Evolutionary conservation across 2,888 invertebrate species (phyloP).

Genomic region (Nasonovia ribisnigri): DNA sequence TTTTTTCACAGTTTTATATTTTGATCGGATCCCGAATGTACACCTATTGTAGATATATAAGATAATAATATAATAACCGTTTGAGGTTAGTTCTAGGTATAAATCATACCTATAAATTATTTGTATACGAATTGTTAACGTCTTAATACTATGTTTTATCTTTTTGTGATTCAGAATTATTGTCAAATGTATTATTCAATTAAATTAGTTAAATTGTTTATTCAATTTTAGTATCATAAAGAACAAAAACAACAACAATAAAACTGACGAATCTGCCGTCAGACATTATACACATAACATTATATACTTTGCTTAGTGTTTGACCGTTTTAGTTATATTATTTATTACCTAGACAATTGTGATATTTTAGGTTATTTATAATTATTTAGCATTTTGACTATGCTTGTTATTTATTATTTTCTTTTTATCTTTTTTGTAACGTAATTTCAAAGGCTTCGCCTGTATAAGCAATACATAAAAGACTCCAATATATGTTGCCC

Average conservation of each 20-base stretch:
- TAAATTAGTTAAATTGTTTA: background rate
- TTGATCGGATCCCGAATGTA: background rate
- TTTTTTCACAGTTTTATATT: conserved; percentile 25
- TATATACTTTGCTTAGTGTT: conserved; percentile 33
- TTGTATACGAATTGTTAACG: background rate
- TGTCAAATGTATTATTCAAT: conserved; percentile 25
- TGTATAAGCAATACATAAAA: conserved; percentile 42
- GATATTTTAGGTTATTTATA: conserved; percentile 64
- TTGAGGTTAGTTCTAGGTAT: conserved; percentile 51
- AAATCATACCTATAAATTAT: conserved; percentile 5
- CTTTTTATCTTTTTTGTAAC: conserved; percentile 50
- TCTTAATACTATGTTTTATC: conserved; percentile 8
- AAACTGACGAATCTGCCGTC: conserved; percentile 24
- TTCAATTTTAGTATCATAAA: conserved; percentile 7
- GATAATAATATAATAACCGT: background rate
- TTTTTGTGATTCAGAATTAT: conserved; percentile 20
- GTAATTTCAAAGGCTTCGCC: conserved; percentile 64
- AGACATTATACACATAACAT: background rate
- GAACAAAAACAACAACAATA: background rate
- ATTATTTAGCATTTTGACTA: conserved; percentile 57
- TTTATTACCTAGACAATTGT: conserved; percentile 62
- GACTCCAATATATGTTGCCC: conserved; percentile 27
- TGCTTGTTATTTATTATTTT: conserved; percentile 63
- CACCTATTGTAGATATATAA: conserved; percentile 31
- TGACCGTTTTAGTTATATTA: conserved; percentile 55